Percentiles rank a stretch among this genome's conserved stretches.
Evolutionary conservation across 2,888 invertebrate species (phyloP).

Genomic region (Hoplodrina ambigua): DNA sequence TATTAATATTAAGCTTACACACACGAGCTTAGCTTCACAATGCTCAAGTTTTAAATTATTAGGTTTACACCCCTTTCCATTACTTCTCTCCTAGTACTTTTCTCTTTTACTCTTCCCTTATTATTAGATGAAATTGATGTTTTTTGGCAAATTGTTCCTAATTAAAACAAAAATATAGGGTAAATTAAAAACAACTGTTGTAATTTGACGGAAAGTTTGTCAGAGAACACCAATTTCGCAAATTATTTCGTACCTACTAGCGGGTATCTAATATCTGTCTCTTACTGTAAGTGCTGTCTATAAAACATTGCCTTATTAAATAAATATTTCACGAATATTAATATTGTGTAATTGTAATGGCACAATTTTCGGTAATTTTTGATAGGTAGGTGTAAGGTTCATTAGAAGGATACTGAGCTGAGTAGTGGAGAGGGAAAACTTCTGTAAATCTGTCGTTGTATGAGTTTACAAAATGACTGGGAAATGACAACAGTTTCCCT

Average conservation of each 20-base stretch:
- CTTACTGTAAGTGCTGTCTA: conserved; percentile 80
- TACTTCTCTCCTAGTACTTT: conserved; percentile 70
- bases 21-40: conserved; percentile 85
- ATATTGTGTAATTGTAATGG: conserved; percentile 74
- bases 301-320: conserved; percentile 85
- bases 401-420: conserved; percentile 48
- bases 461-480: background rate
- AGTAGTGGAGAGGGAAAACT: background rate
- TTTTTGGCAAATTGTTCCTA: conserved; percentile 39
- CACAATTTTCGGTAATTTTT: conserved; percentile 76
- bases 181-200: conserved; percentile 12
- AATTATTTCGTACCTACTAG: conserved; percentile 63
- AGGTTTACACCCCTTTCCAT: conserved; percentile 67
- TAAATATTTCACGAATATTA: conserved; percentile 74
- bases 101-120: conserved; percentile 60
- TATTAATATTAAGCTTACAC: conserved; percentile 79
- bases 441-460: conserved; percentile 12
- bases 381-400: conserved; percentile 54
- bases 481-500: background rate
- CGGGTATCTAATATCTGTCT: conserved; percentile 65
- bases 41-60: conserved; percentile 77
- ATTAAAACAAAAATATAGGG: conserved; percentile 9
- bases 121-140: conserved; percentile 49
- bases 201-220: conserved; percentile 25
- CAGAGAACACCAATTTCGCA: conserved; percentile 39